Evolutionary conservation across 2,888 invertebrate species (phyloP), one percentile per base, ranked within the genome.

Genomic region (Diaphora mendica): DNA sequence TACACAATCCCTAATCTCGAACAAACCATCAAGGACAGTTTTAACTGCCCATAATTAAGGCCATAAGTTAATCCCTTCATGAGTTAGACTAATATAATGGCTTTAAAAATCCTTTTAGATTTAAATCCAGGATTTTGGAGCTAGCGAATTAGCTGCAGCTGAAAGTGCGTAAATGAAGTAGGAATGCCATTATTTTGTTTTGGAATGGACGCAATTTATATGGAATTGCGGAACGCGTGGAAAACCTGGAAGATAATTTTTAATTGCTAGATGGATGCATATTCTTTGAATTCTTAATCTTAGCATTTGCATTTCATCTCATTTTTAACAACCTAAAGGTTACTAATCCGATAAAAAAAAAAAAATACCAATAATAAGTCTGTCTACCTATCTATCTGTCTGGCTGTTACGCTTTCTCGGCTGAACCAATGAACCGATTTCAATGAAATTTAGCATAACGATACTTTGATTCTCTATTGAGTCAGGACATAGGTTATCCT

Each of bases 121-220:
- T 86, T 88, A 91, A 91, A 89, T 89, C 88, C 86, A 85, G 87
- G 87, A 73, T 88, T 85, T 74, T 79, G 86, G 87, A 91, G 91
- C 91, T 90, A 90, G 91, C 90, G 88, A 92, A 93, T 93, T 93
- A 91, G n/a, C n/a, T n/a, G n/a, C 90, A 89, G 83, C 80, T 89
- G 91, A 92, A 92, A 91, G 90, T 85, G 72, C 82, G 84, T 90
- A 93, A 94, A 93, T 94, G 92, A 92, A 91, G 90, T 91, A 90
- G 88, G 87, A 93, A 93, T 90, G 89, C 88, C 91, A 93, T 93
- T 94, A 93, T 93, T 92, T 92, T 88, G 86, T 88, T 85, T 86
- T 86, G 90, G 89, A 87, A 87, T 90, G 83, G 91, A 86, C 90
- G 89, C 91, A 91, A 92, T 92, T 90, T 92, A 91, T 90, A 88